Percentiles rank a stretch among this genome's conserved stretches.
phyloP scores from a whole-genome alignment of 2,888 invertebrate genomes.

The Drosophila rellima region DNA sequence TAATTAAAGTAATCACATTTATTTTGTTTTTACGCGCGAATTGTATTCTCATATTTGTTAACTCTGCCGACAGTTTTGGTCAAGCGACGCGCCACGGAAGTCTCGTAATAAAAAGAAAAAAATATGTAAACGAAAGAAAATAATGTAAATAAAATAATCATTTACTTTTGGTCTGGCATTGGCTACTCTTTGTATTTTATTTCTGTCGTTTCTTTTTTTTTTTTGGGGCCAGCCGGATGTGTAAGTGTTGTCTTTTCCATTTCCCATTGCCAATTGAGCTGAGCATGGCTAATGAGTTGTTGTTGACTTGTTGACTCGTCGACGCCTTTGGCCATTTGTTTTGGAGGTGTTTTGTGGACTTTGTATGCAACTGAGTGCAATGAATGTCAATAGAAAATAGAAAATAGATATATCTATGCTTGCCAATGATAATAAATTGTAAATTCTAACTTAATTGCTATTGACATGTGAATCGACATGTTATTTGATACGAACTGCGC shows the following conservation, averaged over 20 bases:
- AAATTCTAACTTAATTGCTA: background rate
- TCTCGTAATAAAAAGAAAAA: slow-evolving; percentile 46
- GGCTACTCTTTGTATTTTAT: slow-evolving; percentile 17
- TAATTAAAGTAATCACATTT: slow-evolving; percentile 72
- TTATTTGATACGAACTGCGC: background rate
- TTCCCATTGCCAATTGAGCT: slow-evolving; percentile 46
- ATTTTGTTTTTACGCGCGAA: slow-evolving; percentile 46
- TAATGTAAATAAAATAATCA: slow-evolving; percentile 21
- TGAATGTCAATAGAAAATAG: slow-evolving; percentile 43
- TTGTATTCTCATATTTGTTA: slow-evolving; percentile 39
- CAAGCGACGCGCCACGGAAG: slow-evolving; percentile 33
- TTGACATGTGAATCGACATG: slow-evolving; percentile 15
- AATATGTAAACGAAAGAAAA: slow-evolving; percentile 10
- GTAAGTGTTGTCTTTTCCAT: slow-evolving; percentile 67
- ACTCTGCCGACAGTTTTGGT: slow-evolving; percentile 52
- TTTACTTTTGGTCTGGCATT: slow-evolving; percentile 42
- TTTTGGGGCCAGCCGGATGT: slow-evolving; percentile 63
- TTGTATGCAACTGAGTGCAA: slow-evolving; percentile 35
- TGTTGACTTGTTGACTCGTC: slow-evolving; percentile 26
- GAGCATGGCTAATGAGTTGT: slow-evolving; percentile 71
- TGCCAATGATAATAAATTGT: background rate
- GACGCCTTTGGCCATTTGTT: slow-evolving; percentile 22
- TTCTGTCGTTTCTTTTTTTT: background rate
- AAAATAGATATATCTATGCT: slow-evolving; percentile 2
- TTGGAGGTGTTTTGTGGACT: slow-evolving; percentile 55